Evolutionary conservation across 2,888 invertebrate genomes (phyloP), one percentile per base, ranked within the genome.

Genomic region (Apeira syringaria): DNA sequence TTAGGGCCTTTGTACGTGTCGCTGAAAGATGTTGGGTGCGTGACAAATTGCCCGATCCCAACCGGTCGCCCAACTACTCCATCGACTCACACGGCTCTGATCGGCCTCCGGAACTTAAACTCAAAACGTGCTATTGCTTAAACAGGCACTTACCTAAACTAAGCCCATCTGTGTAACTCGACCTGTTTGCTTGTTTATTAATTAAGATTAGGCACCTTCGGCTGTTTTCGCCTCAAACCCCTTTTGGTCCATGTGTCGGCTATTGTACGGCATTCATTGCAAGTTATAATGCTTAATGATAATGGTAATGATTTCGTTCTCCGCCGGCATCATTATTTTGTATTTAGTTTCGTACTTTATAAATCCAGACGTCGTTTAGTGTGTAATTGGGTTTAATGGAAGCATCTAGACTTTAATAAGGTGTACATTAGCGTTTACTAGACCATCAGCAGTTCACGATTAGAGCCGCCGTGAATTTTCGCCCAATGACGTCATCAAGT

Each of bases 121-220:
- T 81, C 69, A 66, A 81, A 80, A 85, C 86, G 86, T 86, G 85
- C 71, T 80, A 76, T 77, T 68, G 81, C 82, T 65, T 86, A 84
- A 87, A 81, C 70, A 84, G 76, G 68, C 75, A 72, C 75, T 80
- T 76, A 70, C 67, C 70, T 68, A 68, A 74, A 77, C 74, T 72
- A 68, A 77, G 69, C 69, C 60, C 62, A 56, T 60, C 58, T 57
- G 51, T 67, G 68, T 65, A 66, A 66, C 65, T 69, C 67, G 56
- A 70, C 69, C 68, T 74, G 68, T 84, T 80, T 82, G 67, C 79
- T 68, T 72, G 70, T 71, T 70, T 72, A 76, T 74, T 80, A 77
- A 80, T 80, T 81, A 77, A 74, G 74, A 76, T 76, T 74, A 66
- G 63, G 61, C 58, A 68, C 64, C 62, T 60, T 61, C 63, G 60